Evolutionary conservation across 2,888 invertebrate genomes (phyloP), one percentile per base, ranked within the genome.

Genomic region (Cyaniris semiargus): DNA sequence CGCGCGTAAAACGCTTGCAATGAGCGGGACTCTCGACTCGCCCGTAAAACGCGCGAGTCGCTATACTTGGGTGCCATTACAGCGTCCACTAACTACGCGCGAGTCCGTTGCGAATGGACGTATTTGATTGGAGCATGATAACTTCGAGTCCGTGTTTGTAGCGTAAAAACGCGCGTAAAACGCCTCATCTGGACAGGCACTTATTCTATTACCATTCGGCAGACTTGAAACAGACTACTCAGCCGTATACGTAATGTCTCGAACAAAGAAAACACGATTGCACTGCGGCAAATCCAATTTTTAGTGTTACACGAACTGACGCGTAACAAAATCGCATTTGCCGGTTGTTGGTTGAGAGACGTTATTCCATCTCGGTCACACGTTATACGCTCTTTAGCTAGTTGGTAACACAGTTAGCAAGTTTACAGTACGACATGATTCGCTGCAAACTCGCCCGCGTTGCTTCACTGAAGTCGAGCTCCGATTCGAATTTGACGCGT

Each of bases 351-450:
- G 84, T 81, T 80, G 81, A 82, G 83, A 85, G 87, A 85, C 85
- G 84, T 83, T 84, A 83, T 80, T 70, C 77, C 74, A 79, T 82
- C 85, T 83, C 84, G 83, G 83, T 85, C 86, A 84, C 86, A 85
- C 85, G 86, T 88, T 87, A 86, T 84, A 84, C 83, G 88, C 86
- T 88, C 87, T 87, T 89, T 87, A 86, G 83, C 81, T 82, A 86
- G 85, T 87, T 86, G 81, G 84, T 89, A 90, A 90, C 84, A 81
- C 82, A 83, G 86, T 90, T 89, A 88, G 82, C 53, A 82, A 87
- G 85, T 86, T 88, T 81, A 78, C 77, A 76, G 75, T 76, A 81
- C 80, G 76, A 79, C 81, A 79, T 70, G 81, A 78, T 66, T 79
- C 78, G 76, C 31, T 53, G 72, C 75, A 76, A 70, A 78, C 75